Evolutionary conservation across 2,797 vertebrate genomes (phyloP), one percentile per base, ranked within the genome.

Genomic region (Otus scops): DNA sequence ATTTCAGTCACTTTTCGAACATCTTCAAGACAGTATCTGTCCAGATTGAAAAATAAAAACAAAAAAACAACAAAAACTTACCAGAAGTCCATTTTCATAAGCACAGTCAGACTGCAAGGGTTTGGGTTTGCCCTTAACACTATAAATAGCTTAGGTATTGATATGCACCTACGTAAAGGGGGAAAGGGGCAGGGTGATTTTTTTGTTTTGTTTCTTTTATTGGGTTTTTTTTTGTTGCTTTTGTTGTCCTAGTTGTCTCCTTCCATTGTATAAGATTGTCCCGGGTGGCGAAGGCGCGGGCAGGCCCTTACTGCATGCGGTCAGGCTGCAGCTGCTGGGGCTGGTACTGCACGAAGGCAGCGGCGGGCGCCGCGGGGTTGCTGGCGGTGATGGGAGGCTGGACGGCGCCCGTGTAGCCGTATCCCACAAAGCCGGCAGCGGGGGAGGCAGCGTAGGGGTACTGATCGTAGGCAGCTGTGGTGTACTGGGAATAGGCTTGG

Each of bases 391-490:
- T 94, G 23, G 98, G 97, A 9, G 98, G 92, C 73, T 99, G 98
- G 1, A 99, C 97, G 0, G 98, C 80, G 39, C 98, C 96, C 2
- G 98, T 92, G 95, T 99, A 99, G 97, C 98, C 97, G 61, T 99
- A 98, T 5, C 99, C 98, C 92, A 99, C 97, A 89, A 99, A 98
- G 11, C 99, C 98, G 0, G 98, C 91, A 10, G 98, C 98, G 0
- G 99, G 99, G 1, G 99, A 99, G 64, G 99, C 98, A 4, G 99
- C 98, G 2, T 99, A 99, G 0, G 99, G 99, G 92, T 99, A 99
- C 98, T 99, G 99, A 76, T 99, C 99, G 7, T 99, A 99, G 97
- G 99, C 97, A 59, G 99, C 98, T 26, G 99, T 98, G 88, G 98
- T 98, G 77, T 99, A 99, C 97, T 99, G 99, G 69, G 97, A 95